A percentile compares a stretch with the other conserved stretches of the same genome.
Evolutionary conservation across 1,140 invertebrate genomes (phyloP).

Genomic region (Neodiprion pinetum): DNA sequence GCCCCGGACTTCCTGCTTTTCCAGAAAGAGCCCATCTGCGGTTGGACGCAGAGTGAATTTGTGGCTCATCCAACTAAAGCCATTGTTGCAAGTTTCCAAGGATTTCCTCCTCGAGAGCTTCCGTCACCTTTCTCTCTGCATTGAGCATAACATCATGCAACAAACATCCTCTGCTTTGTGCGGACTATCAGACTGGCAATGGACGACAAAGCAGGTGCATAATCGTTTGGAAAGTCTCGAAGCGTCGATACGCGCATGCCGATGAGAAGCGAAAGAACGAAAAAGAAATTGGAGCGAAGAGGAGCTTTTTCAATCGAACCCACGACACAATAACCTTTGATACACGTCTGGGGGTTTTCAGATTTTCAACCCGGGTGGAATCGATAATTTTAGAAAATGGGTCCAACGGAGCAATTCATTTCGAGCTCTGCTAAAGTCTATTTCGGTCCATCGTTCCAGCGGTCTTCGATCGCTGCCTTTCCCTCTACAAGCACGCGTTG

Average conservation of each 20-base stretch:
- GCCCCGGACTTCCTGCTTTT: background rate
- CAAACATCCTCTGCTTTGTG: background rate
- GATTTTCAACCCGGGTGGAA: no score
- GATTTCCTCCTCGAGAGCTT: no score
- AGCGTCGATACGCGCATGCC: no score
- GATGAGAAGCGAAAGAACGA: background rate
- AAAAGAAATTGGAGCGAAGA: background rate
- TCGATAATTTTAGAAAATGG: conserved; percentile 4
- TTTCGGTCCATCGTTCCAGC: background rate
- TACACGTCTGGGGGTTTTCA: background rate
- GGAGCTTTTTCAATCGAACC: background rate
- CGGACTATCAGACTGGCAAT: background rate
- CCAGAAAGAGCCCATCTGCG: background rate
- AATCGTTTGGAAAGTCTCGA: background rate
- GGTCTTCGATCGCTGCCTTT: background rate
- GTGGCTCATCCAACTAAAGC: background rate
- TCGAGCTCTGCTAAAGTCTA: background rate
- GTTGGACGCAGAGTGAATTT: background rate
- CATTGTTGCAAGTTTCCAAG: no score
- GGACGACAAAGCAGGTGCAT: background rate
- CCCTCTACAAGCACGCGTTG: background rate
- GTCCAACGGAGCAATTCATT: background rate
- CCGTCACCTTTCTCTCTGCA: no score
- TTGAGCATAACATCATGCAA: background rate
- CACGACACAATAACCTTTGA: background rate